Evolutionary conservation across 2,797 vertebrate species (phyloP).

Genomic region (Coregonus sp.): DNA sequence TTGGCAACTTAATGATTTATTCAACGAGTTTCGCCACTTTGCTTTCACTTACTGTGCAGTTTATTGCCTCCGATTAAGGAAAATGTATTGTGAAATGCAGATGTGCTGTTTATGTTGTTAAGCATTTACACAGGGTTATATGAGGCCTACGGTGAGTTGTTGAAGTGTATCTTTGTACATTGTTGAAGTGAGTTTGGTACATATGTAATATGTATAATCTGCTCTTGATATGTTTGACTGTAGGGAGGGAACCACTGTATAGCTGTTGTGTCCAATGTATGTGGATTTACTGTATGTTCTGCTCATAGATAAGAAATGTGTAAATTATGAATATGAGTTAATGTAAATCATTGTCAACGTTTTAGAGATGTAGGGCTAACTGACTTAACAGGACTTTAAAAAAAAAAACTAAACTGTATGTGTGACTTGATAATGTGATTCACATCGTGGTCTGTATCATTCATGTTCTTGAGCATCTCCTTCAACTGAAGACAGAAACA

Average conservation of each 20-base stretch:
- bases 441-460: constrained; percentile 51
- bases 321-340: neutral
- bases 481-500: constrained; percentile 58
- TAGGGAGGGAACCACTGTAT: neutral
- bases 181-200: neutral
- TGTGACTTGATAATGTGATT: constrained; percentile 38
- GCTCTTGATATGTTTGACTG: neutral
- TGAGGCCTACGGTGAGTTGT: neutral
- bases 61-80: constrained; percentile 1
- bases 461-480: constrained; percentile 57
- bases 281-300: neutral
- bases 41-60: constrained; percentile 27
- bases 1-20: constrained; percentile 39
- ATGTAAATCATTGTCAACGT: neutral
- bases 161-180: neutral
- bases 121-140: neutral
- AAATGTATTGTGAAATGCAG: neutral
- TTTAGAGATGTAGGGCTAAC: neutral
- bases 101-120: neutral
- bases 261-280: neutral
- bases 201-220: neutral
- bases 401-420: neutral
- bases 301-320: neutral
- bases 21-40: constrained; percentile 24
- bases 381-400: neutral